Evolutionary conservation across 1,140 invertebrate species (phyloP).

Genomic region (Drosophila sulfurigaster): DNA sequence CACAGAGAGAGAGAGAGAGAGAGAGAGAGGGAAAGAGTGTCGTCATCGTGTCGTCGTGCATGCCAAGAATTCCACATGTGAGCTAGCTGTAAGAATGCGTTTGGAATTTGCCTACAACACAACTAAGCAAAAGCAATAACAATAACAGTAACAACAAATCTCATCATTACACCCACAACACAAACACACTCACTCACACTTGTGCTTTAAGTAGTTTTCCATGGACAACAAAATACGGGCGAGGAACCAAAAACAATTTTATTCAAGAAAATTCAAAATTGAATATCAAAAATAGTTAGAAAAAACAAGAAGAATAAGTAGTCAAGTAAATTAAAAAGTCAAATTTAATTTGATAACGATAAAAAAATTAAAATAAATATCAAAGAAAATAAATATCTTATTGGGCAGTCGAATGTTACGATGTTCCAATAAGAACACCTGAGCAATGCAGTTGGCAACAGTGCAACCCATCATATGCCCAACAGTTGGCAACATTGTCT

Average conservation of each 20-base stretch:
- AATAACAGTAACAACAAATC: constrained; percentile 39
- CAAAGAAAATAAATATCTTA: neutral
- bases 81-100: constrained; percentile 67
- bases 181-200: constrained; percentile 1
- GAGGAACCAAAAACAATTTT: neutral
- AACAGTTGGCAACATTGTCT: neutral
- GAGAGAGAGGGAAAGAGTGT: constrained; percentile 37
- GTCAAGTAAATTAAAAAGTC: too few relatives aligned
- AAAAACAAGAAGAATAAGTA: too few relatives aligned
- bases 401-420: too few relatives aligned
- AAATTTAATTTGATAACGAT: too few relatives aligned
- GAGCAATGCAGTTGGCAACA: neutral
- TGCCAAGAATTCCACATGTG: constrained; percentile 70
- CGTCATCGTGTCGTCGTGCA: constrained; percentile 66
- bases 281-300: neutral
- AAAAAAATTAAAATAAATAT: neutral
- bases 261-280: neutral
- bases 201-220: constrained; percentile 40
- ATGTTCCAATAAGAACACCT: neutral
- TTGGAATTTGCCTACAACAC: constrained; percentile 62
- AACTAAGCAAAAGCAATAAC: constrained; percentile 12
- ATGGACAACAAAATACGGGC: constrained; percentile 15
- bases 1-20: constrained; percentile 5
- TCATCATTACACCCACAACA: constrained; percentile 20
- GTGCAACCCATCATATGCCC: neutral